A percentile compares a stretch with the other conserved stretches of the same genome.
These are phyloP conservation scores for Theristicus caerulescens DNA, from an alignment of 2,113 vertebrate genomes.

Conservation along the genomic window DNA sequence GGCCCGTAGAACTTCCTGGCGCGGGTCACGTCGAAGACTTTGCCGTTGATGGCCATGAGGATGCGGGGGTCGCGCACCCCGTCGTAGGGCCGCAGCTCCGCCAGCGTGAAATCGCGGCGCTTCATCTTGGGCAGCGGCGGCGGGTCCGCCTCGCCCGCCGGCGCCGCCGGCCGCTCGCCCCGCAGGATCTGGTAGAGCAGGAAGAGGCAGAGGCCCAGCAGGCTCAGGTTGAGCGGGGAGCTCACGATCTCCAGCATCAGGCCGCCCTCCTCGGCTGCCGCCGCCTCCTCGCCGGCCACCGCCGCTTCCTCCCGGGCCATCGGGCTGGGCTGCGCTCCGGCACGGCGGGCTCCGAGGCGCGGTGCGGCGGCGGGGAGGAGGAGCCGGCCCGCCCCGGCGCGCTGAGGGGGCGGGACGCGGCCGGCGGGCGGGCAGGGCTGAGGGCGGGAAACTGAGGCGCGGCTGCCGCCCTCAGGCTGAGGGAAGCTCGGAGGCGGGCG, in stretches of 20 bases:
- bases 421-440: background rate
- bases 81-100: conserved; percentile 84
- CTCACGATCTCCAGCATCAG: conserved; percentile 89
- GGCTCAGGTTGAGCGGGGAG: conserved; percentile 89
- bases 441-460: background rate
- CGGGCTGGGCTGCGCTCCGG: background rate
- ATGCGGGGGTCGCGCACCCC: conserved; percentile 84
- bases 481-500: too few species aligned
- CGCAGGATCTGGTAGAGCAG: conserved; percentile 91
- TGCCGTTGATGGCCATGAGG: conserved; percentile 92
- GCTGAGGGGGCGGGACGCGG: background rate
- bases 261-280: conserved; percentile 77
- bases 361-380: too few species aligned
- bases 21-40: conserved; percentile 93
- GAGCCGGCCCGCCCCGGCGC: background rate
- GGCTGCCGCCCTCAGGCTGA: too few species aligned
- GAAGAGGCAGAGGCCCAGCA: conserved; percentile 89
- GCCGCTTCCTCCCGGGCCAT: conserved; percentile 16
- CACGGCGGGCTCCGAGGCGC: background rate
- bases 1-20: conserved; percentile 94
- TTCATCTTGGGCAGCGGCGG: conserved; percentile 83
- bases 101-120: conserved; percentile 87
- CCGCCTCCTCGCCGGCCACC: conserved; percentile 5
- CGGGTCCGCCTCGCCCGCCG: conserved; percentile 68
- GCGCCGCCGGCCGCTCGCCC: conserved; percentile 79